phyloP scores from a whole-genome alignment of 2,888 invertebrate species.

The Cylindroiulus punctatus region DNA sequence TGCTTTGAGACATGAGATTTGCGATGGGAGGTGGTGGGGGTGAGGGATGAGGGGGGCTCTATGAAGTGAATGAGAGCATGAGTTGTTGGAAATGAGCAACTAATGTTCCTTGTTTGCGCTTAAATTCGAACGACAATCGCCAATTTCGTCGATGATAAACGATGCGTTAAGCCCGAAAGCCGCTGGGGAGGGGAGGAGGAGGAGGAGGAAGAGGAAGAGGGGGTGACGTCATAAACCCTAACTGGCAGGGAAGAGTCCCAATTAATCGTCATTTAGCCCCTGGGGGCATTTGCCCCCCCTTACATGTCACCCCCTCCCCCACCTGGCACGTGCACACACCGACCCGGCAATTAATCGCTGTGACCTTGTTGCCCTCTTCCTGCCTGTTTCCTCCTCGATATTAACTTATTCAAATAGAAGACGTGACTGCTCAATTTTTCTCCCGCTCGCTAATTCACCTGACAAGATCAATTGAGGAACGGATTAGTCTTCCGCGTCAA shows the following conservation, averaged over 20 bases:
- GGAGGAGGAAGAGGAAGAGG: background rate
- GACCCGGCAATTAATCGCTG: too few species aligned
- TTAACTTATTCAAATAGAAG: background rate
- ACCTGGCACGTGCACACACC: too few species aligned
- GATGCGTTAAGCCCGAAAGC: slow-evolving; percentile 26
- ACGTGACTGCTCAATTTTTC: too few species aligned
- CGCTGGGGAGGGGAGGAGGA: background rate
- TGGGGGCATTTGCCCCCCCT: too few species aligned
- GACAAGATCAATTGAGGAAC: too few species aligned
- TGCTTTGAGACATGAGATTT: too few species aligned
- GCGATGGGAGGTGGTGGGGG: too few species aligned
- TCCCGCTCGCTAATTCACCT: too few species aligned
- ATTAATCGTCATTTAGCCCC: background rate
- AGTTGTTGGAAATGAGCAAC: background rate
- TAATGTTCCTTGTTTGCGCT: background rate
- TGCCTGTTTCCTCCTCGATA: background rate
- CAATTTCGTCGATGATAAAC: slow-evolving; percentile 12
- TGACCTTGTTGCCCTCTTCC: background rate
- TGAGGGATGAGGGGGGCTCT: too few species aligned
- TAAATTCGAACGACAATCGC: slow-evolving; percentile 12
- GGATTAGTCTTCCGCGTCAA: too few species aligned
- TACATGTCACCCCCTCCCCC: too few species aligned
- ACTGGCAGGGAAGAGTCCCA: background rate
- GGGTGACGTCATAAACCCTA: background rate
- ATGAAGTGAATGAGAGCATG: background rate